phyloP scores from a whole-genome alignment of 2,797 vertebrate species.

The Oreochromis grahami region DNA sequence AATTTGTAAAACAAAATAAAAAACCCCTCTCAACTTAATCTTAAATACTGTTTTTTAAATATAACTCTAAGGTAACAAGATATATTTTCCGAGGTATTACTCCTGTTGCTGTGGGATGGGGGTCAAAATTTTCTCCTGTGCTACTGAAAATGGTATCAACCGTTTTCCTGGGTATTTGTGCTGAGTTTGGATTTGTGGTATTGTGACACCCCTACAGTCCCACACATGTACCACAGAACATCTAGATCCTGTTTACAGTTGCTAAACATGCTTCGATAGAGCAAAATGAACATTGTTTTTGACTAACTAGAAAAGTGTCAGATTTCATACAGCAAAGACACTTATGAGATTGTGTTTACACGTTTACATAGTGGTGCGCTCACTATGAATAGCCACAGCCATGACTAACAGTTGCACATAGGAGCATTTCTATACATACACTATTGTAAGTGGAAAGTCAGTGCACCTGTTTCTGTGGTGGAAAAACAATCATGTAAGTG shows the following conservation, averaged over 20 bases:
- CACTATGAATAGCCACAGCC: background rate
- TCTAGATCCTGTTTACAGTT: background rate
- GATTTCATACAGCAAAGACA: background rate
- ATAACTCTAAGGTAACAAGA: too few species aligned
- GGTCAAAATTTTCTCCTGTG: rapidly evolving
- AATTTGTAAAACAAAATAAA: too few species aligned
- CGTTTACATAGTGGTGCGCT: rapidly evolving
- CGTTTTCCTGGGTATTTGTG: background rate
- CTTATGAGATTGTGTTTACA: background rate
- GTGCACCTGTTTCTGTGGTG: background rate
- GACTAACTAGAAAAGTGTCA: background rate
- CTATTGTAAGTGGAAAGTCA: background rate
- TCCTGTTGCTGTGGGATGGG: background rate
- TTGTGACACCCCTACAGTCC: background rate
- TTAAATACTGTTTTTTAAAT: too few species aligned
- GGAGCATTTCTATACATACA: background rate
- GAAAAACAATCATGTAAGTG: background rate
- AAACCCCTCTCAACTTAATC: too few species aligned
- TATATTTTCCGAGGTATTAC: background rate
- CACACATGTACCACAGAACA: background rate
- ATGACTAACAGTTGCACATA: background rate
- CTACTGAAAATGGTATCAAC: background rate
- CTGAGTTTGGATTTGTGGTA: background rate
- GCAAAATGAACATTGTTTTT: background rate
- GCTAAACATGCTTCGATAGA: background rate